Percentiles rank a stretch among this genome's conserved stretches.
Evolutionary conservation across 2,113 vertebrate genomes (phyloP).

Genomic region (Heterotis niloticus): DNA sequence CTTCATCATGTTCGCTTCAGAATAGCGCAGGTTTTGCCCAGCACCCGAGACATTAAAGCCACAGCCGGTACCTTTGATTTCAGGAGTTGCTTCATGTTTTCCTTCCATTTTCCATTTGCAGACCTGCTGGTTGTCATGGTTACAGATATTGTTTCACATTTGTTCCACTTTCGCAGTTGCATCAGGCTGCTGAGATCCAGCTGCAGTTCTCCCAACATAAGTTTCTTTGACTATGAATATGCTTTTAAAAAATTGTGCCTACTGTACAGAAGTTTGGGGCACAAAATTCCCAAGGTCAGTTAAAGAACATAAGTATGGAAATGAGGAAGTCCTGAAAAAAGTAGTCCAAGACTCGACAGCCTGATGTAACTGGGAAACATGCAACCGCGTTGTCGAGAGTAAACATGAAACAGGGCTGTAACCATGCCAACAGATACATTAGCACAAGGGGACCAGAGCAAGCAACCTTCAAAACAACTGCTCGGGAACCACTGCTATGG

Average conservation of each 20-base stretch:
- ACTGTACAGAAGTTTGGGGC: background rate
- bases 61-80: background rate
- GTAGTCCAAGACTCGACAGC: background rate
- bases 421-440: constrained; percentile 37
- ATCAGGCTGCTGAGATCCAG: too few species aligned
- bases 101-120: background rate
- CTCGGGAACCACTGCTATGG: constrained; percentile 36
- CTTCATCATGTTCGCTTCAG: background rate
- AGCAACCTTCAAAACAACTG: constrained; percentile 15
- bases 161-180: background rate
- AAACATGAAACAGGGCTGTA: constrained; percentile 21
- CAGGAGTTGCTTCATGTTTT: background rate
- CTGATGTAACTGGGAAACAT: background rate
- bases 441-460: constrained; percentile 24
- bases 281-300: background rate
- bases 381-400: background rate
- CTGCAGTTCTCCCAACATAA: background rate
- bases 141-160: background rate
- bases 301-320: too few species aligned
- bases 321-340: background rate
- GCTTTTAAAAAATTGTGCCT: background rate
- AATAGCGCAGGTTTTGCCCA: too few species aligned
- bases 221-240: background rate
- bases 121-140: constrained; percentile 13
- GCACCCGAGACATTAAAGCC: background rate